Percentiles rank a stretch among this genome's conserved stretches.
These are phyloP conservation scores for Plotosus lineatus DNA, from an alignment of 2,113 vertebrate species.

Conservation along the genomic window DNA sequence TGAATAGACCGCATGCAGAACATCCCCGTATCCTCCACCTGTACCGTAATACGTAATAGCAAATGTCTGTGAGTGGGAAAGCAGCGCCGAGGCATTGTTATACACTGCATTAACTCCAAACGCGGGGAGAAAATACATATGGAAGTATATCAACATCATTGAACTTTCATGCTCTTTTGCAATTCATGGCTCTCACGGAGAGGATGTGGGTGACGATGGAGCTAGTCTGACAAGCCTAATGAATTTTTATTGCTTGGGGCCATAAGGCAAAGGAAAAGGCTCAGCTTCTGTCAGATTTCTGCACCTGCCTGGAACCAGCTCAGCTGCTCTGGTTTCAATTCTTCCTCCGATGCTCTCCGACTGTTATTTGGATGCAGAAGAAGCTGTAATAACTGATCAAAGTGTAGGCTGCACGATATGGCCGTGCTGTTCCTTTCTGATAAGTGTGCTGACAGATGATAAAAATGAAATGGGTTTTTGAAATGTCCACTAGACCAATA, in stretches of 20 bases:
- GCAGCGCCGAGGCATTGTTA: not conserved
- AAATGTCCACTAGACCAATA: not conserved
- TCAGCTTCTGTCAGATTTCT: constrained; percentile 6
- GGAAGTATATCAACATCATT: constrained; percentile 62
- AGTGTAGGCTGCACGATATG: not conserved
- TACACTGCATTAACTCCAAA: constrained; percentile 1
- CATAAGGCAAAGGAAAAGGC: constrained; percentile 12
- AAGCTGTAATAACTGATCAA: not conserved
- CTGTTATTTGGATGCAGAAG: not conserved
- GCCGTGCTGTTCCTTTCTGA: not conserved
- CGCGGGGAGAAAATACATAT: constrained; percentile 39
- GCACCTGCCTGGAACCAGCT: constrained; percentile 12
- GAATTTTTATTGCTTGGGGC: constrained; percentile 54
- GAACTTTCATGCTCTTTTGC: constrained; percentile 64
- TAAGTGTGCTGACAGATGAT: not conserved
- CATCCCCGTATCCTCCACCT: not conserved
- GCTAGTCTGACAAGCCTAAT: constrained; percentile 54
- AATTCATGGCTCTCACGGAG: constrained; percentile 54
- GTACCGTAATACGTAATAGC: constrained; percentile 13
- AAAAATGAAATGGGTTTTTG: not conserved
- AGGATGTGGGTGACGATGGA: constrained; percentile 47
- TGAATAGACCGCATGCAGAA: not conserved
- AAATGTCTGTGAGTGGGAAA: not conserved
- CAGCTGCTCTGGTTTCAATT: not conserved
- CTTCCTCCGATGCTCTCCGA: not conserved